Evolutionary conservation across 37 sponge, comb jelly and placozoan genomes (phyloP).

Genomic region (Hexactinellida sp.): DNA sequence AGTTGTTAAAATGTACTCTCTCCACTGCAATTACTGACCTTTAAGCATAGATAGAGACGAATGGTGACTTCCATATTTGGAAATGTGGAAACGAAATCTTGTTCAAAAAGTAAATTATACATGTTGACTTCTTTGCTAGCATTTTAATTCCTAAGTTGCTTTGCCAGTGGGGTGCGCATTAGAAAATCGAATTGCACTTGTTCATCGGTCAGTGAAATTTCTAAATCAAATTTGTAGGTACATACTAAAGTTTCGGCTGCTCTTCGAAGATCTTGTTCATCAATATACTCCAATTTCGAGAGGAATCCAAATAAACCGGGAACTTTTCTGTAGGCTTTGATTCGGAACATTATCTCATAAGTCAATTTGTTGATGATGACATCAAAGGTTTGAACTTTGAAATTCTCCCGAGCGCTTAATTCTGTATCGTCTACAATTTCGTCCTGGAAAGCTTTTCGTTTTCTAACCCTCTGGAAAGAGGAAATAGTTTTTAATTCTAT

Average conservation of each 20-base stretch:
- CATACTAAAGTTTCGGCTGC: not conserved
- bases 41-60: constrained; percentile 15
- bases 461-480: not conserved
- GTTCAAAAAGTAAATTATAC: not conserved
- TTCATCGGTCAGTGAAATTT: not conserved
- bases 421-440: not conserved
- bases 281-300: not conserved
- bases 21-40: constrained; percentile 2
- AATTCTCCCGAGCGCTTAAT: not conserved
- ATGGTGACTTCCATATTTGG: constrained; percentile 5
- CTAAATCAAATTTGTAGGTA: not conserved
- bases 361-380: not conserved
- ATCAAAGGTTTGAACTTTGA: not conserved
- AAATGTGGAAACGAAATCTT: constrained; percentile 7
- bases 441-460: not conserved
- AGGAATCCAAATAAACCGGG: not conserved
- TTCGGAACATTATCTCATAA: not conserved
- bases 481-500: not conserved
- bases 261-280: not conserved
- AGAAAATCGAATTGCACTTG: not conserved
- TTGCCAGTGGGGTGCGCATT: not conserved
- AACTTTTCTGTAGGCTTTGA: not conserved
- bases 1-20: constrained; percentile 8
- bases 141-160: not conserved
- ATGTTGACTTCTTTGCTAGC: constrained; percentile 7